Conservation (phyloP, 2,888 invertebrate genomes). For the Apocheima hispidaria region DNA sequence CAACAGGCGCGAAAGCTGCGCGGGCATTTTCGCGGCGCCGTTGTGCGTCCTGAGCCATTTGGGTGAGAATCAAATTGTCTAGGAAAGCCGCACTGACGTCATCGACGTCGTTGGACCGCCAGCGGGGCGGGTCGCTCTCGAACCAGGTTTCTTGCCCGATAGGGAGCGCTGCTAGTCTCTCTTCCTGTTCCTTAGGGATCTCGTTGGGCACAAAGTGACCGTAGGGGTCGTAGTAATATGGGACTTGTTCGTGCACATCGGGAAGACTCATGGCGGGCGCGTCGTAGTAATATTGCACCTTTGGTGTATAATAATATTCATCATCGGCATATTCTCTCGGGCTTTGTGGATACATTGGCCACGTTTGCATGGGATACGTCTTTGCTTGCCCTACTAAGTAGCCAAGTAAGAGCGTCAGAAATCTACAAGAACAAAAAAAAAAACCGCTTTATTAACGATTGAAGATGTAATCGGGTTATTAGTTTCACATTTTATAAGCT, state of each 20-base stretch:
- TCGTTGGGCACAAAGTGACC: constrained; percentile 84
- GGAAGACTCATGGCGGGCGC: constrained; percentile 69
- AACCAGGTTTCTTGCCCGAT: constrained; percentile 89
- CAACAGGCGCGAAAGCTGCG: constrained; percentile 73
- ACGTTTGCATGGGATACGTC: constrained; percentile 76
- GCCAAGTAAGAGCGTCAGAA: constrained; percentile 74
- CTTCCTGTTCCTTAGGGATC: constrained; percentile 87
- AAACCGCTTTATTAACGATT: not conserved
- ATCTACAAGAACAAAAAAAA: constrained; percentile 61
- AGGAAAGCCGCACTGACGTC: constrained; percentile 88
- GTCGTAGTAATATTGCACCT: constrained; percentile 80
- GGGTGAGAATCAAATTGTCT: constrained; percentile 88
- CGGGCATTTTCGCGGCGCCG: constrained; percentile 79
- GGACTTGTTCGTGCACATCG: constrained; percentile 73
- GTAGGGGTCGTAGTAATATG: constrained; percentile 79
- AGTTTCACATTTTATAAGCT: no score
- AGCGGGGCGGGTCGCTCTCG: constrained; percentile 83
- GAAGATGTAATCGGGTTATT: no score
- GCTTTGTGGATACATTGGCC: constrained; percentile 82
- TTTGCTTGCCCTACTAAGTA: constrained; percentile 80
- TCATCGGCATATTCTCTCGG: constrained; percentile 84
- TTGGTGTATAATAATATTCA: constrained; percentile 85
- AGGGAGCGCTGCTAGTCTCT: constrained; percentile 86
- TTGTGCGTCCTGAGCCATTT: constrained; percentile 87
- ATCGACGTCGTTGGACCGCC: constrained; percentile 77